Percentiles rank a stretch among this genome's conserved stretches.
Conservation (phyloP, 2,113 vertebrate species). For the Dicaeum eximium region DNA sequence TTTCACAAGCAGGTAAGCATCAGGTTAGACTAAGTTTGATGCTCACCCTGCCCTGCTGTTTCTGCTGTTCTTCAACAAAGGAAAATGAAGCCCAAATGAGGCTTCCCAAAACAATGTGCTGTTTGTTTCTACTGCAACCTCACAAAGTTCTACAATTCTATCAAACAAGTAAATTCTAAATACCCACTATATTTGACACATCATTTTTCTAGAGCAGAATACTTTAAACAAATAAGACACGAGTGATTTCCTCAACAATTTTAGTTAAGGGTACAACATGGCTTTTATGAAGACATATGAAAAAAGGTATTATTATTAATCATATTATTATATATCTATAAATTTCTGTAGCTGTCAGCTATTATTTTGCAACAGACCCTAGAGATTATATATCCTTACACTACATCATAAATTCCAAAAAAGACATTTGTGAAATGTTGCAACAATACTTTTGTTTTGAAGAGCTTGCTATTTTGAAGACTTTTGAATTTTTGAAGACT, state of each 20-base stretch:
- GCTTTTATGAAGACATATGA: background rate
- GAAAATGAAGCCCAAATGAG: background rate
- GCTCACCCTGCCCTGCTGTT: background rate
- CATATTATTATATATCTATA: background rate
- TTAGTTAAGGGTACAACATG: background rate
- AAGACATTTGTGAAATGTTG: background rate
- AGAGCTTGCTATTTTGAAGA: too few relatives aligned
- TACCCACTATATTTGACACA: background rate
- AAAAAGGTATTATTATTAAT: background rate
- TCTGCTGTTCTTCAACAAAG: background rate
- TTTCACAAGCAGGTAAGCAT: background rate
- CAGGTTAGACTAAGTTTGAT: background rate
- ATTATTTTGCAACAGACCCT: background rate
- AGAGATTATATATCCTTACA: background rate
- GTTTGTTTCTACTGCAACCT: background rate
- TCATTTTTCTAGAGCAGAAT: background rate
- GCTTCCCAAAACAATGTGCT: background rate
- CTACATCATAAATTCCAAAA: background rate
- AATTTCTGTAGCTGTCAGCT: background rate
- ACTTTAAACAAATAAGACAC: conserved; percentile 12
- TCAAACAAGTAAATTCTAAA: background rate
- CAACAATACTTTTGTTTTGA: background rate
- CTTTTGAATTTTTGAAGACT: too few relatives aligned
- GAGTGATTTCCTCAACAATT: background rate
- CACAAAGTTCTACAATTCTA: background rate